These are phyloP conservation scores for Catharus bicknelli DNA, from an alignment of 2,113 vertebrate genomes.

Conservation along the genomic window DNA sequence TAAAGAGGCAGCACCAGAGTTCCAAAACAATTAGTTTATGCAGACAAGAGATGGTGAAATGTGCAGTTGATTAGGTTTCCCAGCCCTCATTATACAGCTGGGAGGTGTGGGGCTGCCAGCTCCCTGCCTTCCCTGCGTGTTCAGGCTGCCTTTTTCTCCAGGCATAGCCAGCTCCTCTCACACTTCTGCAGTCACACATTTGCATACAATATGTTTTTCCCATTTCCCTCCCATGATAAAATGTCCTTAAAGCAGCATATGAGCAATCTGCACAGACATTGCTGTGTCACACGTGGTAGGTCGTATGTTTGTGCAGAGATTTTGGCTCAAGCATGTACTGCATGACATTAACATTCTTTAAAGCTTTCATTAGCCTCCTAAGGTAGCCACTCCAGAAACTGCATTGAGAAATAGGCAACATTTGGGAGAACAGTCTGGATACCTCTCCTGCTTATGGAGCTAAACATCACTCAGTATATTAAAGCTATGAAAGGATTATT, in stretches of 20 bases:
- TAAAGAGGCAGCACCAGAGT: not conserved
- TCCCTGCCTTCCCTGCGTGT: not conserved
- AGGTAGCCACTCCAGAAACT: not conserved
- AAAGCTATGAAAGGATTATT: not conserved
- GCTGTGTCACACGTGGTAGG: not conserved
- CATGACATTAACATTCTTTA: not conserved
- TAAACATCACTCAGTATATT: not conserved
- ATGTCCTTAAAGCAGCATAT: not conserved
- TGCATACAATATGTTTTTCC: conserved; percentile 12
- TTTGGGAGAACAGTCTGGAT: not conserved
- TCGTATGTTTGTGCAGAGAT: not conserved
- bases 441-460: not conserved
- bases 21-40: conserved; percentile 51
- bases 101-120: conserved; percentile 8
- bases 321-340: not conserved
- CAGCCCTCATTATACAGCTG: conserved; percentile 50
- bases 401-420: not conserved
- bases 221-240: not conserved
- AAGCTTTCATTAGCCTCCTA: conserved; percentile 16
- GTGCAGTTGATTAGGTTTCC: conserved; percentile 50
- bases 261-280: not conserved
- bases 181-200: conserved; percentile 21
- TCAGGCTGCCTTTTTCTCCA: not conserved
- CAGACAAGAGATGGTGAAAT: not conserved
- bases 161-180: conserved; percentile 42